Evolutionary conservation across 2,113 vertebrate species (phyloP), one percentile per base, ranked within the genome.

Genomic region (Upupa epops): DNA sequence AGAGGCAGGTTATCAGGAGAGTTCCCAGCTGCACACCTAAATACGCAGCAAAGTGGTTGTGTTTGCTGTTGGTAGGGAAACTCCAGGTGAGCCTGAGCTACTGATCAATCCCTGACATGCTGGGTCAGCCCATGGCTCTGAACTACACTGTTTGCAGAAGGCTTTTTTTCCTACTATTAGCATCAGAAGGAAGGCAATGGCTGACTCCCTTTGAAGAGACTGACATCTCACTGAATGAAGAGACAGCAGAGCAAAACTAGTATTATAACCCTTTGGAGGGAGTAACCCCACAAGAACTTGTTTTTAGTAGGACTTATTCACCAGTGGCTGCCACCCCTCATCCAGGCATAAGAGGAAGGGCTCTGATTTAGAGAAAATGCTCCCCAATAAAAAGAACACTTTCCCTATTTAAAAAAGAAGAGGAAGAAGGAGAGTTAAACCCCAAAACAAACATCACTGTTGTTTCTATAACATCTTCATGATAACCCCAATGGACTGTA

Each of bases 71-170:
- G 59, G 45, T 6, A 88, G 68, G 78, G 48, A 81, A 73, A 70
- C 26, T 75, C 74, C 83, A 73, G 51, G 56, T 76, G 68, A 73
- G 76, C 65, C 19, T 34, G 32, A 68, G 73, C 60, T 89, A 60
- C 72, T 60, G 59, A 87, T 86, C 79, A 96, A 82, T 92, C 90
- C 63, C 59, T 86, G 89, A 95, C 64, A 89, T 4, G 76, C 40
- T 40, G 78, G 84, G 80, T 86, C 73, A 96, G 86, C 17, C 82
- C 52, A 37, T 42, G 34, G 59, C 74, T 84, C 68, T 89, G 83
- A 92, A 81, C 70, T 66, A 90, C 86, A 80, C 64, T 92, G 83
- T 96, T 93, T 95, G 81, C 94, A 90, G 66, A 86, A 93, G 64
- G 75, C 26, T 93, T 89, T 96, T 90, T 88, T 48, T 48, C 20